Conservation (phyloP, 2,797 vertebrate genomes). For the Coranthus polyacanthus region DNA sequence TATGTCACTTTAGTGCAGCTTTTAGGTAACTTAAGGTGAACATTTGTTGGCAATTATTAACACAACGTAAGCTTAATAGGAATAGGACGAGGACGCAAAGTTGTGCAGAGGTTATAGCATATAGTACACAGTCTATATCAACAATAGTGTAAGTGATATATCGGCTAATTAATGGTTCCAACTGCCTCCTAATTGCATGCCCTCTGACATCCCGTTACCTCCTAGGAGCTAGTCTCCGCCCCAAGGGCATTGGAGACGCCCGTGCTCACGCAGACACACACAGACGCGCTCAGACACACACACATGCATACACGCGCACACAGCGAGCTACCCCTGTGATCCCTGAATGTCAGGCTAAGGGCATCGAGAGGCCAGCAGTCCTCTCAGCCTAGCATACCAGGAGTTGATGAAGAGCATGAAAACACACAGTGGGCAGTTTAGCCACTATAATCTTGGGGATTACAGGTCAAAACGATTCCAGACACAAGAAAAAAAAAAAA, state of each 20-base stretch:
- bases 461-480: slow-evolving; percentile 79
- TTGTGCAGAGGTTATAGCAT: slow-evolving; percentile 69
- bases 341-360: slow-evolving; percentile 81
- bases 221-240: slow-evolving; percentile 64
- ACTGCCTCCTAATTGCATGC: slow-evolving; percentile 76
- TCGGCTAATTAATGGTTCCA: slow-evolving; percentile 77
- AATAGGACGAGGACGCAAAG: slow-evolving; percentile 56
- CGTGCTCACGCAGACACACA: slow-evolving; percentile 32
- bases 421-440: slow-evolving; percentile 80
- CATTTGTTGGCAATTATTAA: slow-evolving; percentile 42
- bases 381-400: slow-evolving; percentile 69
- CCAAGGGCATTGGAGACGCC: slow-evolving; percentile 66
- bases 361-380: slow-evolving; percentile 74
- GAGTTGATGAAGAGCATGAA: slow-evolving; percentile 75
- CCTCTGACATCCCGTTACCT: slow-evolving; percentile 70
- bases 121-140: slow-evolving; percentile 58
- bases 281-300: slow-evolving; percentile 15
- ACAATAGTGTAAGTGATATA: slow-evolving; percentile 73
- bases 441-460: slow-evolving; percentile 80
- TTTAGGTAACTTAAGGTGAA: slow-evolving; percentile 25
- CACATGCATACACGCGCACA: slow-evolving; percentile 20
- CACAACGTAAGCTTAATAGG: slow-evolving; percentile 26
- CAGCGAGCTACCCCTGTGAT: slow-evolving; percentile 75
- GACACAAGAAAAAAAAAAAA: slow-evolving; percentile 48
- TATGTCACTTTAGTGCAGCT: slow-evolving; percentile 26